Conservation (phyloP, 1,140 invertebrate species). For the Brachystomella parvula region DNA sequence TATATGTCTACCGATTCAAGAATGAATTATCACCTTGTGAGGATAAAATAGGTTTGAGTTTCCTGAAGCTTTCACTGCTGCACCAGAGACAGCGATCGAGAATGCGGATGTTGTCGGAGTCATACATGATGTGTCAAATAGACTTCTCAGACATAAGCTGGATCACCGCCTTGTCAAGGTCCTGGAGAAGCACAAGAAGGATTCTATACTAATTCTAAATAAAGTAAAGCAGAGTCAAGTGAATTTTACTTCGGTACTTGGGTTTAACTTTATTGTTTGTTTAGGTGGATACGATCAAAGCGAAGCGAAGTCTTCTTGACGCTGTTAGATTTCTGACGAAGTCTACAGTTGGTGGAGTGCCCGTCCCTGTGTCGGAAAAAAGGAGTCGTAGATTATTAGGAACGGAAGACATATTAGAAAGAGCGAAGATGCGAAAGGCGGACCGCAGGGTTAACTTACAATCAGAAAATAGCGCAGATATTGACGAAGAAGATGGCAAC, state of each 20-base stretch:
- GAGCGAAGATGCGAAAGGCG: constrained; percentile 8
- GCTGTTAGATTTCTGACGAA: constrained; percentile 60
- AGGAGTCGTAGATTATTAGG: constrained; percentile 12
- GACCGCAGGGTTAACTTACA: background rate
- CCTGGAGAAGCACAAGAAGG: constrained; percentile 55
- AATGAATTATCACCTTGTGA: too few species aligned
- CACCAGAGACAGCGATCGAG: constrained; percentile 56
- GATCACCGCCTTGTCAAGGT: constrained; percentile 61
- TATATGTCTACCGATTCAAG: too few species aligned
- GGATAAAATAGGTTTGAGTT: constrained; percentile 41
- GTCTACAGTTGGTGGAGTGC: constrained; percentile 45
- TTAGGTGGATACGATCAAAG: constrained; percentile 68
- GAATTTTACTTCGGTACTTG: background rate
- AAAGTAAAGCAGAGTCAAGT: constrained; percentile 55
- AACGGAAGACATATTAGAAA: constrained; percentile 41
- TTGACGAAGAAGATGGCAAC: constrained; percentile 11
- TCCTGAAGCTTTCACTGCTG: constrained; percentile 55
- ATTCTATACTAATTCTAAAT: constrained; percentile 75
- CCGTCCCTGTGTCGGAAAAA: constrained; percentile 11
- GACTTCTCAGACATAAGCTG: constrained; percentile 56
- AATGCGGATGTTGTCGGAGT: constrained; percentile 75
- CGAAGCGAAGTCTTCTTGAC: constrained; percentile 64
- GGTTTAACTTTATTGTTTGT: constrained; percentile 38
- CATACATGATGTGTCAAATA: constrained; percentile 71
- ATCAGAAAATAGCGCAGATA: background rate